A percentile compares a stretch with the other conserved stretches of the same genome.
Conservation (phyloP, 2,113 vertebrate genomes). For the Ctenomys sociabilis region DNA sequence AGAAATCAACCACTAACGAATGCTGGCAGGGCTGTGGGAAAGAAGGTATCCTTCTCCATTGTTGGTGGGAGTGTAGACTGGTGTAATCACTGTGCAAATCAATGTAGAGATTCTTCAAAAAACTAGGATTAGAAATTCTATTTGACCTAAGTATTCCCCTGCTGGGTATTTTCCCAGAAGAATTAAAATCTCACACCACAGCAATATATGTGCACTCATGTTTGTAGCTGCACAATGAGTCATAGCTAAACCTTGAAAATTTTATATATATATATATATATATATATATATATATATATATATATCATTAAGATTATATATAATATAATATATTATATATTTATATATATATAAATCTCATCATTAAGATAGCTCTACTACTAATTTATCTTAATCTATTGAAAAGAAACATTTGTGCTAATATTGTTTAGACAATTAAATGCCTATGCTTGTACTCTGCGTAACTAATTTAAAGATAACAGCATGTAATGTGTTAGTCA, state of each 20-base stretch:
- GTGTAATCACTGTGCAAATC: neutral
- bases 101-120: neutral
- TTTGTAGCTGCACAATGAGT: neutral
- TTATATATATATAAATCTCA: too few relatives aligned
- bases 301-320: too few relatives aligned
- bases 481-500: neutral
- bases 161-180: neutral
- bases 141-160: neutral
- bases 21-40: neutral
- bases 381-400: neutral
- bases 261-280: neutral
- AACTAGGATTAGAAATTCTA: neutral
- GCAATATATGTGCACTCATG: neutral
- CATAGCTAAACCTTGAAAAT: neutral
- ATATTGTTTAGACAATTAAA: neutral
- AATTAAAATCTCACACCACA: neutral
- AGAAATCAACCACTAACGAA: neutral
- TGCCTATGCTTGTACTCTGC: neutral
- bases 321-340: neutral
- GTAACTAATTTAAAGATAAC: neutral
- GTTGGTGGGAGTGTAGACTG: neutral
- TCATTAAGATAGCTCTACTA: neutral
- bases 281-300: too few relatives aligned
- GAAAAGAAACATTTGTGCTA: neutral
- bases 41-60: neutral